Percentiles rank a stretch among this genome's conserved stretches.
phyloP scores from a whole-genome alignment of 2,113 vertebrate species.

The Dasyurus viverrinus region DNA sequence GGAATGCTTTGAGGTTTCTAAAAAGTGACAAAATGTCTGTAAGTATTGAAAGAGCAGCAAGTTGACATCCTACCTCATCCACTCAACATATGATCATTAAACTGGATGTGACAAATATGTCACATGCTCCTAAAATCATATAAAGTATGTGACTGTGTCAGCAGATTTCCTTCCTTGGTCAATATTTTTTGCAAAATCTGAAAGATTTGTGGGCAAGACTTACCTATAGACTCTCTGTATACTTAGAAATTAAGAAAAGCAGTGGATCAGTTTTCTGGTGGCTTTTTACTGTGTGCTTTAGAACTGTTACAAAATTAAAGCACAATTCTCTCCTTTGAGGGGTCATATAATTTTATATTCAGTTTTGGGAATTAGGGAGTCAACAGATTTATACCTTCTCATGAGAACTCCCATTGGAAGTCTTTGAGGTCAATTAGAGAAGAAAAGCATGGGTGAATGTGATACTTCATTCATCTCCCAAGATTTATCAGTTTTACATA shows the following conservation, averaged over 20 bases:
- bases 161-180: background rate
- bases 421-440: slow-evolving; percentile 40
- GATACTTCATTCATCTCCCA: background rate
- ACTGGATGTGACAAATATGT: background rate
- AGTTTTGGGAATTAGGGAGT: slow-evolving; percentile 29
- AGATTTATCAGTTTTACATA: slow-evolving; percentile 21
- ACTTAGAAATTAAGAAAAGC: background rate
- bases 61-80: background rate
- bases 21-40: background rate
- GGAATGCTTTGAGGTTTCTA: background rate
- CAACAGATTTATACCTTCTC: background rate
- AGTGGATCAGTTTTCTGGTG: background rate
- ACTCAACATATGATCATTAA: background rate
- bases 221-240: background rate
- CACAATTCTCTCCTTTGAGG: background rate
- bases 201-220: background rate
- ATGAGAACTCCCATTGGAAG: slow-evolving; percentile 4
- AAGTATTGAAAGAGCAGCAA: background rate
- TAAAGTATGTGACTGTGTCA: background rate
- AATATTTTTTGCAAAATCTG: background rate
- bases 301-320: background rate
- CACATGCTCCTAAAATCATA: background rate
- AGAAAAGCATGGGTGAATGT: background rate
- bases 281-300: background rate
- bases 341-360: background rate